phyloP scores from a whole-genome alignment of 2,113 vertebrate genomes.

The Ancistrus triradiatus region DNA sequence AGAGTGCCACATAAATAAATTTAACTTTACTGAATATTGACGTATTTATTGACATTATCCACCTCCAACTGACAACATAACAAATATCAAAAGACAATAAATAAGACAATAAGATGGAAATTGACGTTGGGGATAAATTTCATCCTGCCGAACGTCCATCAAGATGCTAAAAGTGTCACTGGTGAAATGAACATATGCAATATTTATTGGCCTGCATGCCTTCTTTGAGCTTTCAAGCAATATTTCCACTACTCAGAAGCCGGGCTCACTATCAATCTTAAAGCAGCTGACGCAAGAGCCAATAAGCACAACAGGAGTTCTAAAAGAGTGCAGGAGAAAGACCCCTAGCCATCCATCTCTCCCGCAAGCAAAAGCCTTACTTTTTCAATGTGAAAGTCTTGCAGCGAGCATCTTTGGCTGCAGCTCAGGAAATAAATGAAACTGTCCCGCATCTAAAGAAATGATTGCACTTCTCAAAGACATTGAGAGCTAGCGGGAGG shows the following conservation, averaged over 20 bases:
- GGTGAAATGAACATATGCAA: no score
- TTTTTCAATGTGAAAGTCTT: constrained; percentile 55
- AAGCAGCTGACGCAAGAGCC: neutral
- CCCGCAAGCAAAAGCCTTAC: constrained; percentile 52
- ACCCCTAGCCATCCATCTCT: constrained; percentile 45
- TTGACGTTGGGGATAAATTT: no score
- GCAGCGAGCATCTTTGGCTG: constrained; percentile 48
- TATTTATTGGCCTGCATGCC: neutral
- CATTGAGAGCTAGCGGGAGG: neutral
- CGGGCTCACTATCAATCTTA: neutral
- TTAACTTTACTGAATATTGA: no score
- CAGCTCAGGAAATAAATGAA: constrained; percentile 51
- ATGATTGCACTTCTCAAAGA: constrained; percentile 43
- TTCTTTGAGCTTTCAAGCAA: neutral
- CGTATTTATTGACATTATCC: no score
- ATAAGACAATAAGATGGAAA: no score
- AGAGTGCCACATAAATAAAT: no score
- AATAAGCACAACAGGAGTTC: neutral
- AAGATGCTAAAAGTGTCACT: no score
- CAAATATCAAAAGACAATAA: no score
- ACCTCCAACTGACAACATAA: no score
- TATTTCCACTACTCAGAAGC: neutral
- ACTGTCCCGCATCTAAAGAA: constrained; percentile 52
- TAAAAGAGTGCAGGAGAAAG: neutral
- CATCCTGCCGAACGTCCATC: no score